phyloP scores from a whole-genome alignment of 2,797 vertebrate species.

The Caiman crocodilus region DNA sequence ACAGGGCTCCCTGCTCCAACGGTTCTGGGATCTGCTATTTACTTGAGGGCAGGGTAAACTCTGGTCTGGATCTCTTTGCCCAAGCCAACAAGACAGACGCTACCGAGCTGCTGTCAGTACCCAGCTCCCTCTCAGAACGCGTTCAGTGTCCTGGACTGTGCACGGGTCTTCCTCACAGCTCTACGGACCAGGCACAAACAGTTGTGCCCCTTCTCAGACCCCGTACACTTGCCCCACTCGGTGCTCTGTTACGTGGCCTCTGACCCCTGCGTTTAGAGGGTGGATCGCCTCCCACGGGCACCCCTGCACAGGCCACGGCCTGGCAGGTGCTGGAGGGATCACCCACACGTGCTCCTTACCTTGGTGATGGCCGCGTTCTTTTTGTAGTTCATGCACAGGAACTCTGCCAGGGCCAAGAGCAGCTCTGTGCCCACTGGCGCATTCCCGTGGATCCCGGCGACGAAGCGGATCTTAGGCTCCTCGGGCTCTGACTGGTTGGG shows the following conservation, averaged over 20 bases:
- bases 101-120: neutral
- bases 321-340: neutral
- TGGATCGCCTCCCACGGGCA: fast-evolving
- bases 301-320: neutral
- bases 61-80: neutral
- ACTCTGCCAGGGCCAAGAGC: conserved; percentile 93
- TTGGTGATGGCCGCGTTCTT: conserved; percentile 92
- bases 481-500: conserved; percentile 89
- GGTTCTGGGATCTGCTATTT: neutral
- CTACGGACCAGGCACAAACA: neutral
- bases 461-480: conserved; percentile 95
- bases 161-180: neutral
- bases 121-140: neutral
- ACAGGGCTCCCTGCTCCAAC: neutral
- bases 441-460: conserved; percentile 95
- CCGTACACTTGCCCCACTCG: neutral
- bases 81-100: neutral
- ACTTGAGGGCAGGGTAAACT: neutral
- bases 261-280: neutral
- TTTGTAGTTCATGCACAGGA: conserved; percentile 95
- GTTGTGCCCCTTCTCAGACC: neutral
- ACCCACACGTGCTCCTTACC: conserved; percentile 79
- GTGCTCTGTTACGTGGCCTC: neutral
- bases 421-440: conserved; percentile 95
- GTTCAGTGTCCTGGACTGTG: neutral